These are phyloP conservation scores for Lacerta bilineata DNA, from an alignment of 2,797 vertebrate genomes.

Conservation along the genomic window DNA sequence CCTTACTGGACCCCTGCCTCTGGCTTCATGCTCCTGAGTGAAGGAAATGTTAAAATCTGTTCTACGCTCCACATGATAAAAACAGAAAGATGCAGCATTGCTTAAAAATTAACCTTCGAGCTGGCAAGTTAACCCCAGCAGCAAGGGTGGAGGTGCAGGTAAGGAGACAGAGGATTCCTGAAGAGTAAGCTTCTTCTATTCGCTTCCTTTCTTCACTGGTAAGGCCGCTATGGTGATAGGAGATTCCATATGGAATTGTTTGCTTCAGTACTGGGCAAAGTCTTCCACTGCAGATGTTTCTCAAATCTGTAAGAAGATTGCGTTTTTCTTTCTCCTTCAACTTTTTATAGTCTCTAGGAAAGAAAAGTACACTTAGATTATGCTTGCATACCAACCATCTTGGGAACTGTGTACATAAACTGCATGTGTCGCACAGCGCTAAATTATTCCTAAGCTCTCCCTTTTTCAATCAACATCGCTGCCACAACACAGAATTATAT, in stretches of 20 bases:
- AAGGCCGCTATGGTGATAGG: constrained; percentile 95
- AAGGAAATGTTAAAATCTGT: not conserved
- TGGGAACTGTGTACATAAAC: not conserved
- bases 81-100: not conserved
- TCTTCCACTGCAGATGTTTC: constrained; percentile 81
- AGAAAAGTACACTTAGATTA: constrained; percentile 35
- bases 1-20: not conserved
- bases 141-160: constrained; percentile 96
- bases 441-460: not conserved
- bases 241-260: constrained; percentile 90
- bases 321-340: constrained; percentile 84
- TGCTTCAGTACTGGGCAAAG: constrained; percentile 88
- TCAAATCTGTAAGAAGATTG: constrained; percentile 84
- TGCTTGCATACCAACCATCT: not conserved
- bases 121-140: constrained; percentile 95
- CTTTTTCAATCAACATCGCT: not conserved
- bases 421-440: too few relatives aligned
- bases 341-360: constrained; percentile 83
- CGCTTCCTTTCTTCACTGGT: constrained; percentile 91
- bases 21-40: not conserved
- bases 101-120: constrained; percentile 86
- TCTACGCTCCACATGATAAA: not conserved
- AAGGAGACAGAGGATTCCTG: constrained; percentile 91
- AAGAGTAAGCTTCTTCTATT: constrained; percentile 92
- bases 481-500: not conserved